A percentile compares a stretch with the other conserved stretches of the same genome.
phyloP scores from a whole-genome alignment of 2,888 invertebrate genomes.

The Altica lythri region DNA sequence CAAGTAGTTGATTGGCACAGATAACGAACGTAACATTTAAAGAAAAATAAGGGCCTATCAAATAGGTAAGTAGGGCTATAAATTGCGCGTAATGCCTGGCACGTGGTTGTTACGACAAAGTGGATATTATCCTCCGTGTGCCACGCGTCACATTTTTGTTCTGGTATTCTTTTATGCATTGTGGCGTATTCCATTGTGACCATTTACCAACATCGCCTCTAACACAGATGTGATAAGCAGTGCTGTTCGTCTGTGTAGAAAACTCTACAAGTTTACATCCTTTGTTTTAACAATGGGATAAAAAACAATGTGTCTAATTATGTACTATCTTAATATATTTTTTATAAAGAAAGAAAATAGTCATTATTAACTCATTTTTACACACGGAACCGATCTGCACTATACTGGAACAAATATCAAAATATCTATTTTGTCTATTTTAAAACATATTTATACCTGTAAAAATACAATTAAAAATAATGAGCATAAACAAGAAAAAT shows the following conservation, averaged over 20 bases:
- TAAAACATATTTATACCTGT: no score
- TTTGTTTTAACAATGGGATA: no score
- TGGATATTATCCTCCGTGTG: slow-evolving; percentile 44
- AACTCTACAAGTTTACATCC: no score
- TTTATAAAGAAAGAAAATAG: no score
- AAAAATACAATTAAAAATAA: no score
- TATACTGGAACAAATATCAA: no score
- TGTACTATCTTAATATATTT: no score
- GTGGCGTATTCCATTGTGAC: slow-evolving; percentile 39
- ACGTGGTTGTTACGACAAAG: slow-evolving; percentile 47
- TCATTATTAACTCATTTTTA: no score
- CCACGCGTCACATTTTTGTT: slow-evolving; percentile 46
- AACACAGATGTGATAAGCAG: slow-evolving; percentile 40
- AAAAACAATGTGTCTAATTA: no score
- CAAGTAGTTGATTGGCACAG: slow-evolving; percentile 28
- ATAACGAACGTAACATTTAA: slow-evolving; percentile 33
- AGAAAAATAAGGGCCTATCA: slow-evolving; percentile 41
- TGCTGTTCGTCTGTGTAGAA: slow-evolving; percentile 12
- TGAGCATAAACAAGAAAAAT: no score
- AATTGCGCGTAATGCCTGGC: slow-evolving; percentile 45
- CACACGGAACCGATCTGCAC: no score
- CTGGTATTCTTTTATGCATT: slow-evolving; percentile 43
- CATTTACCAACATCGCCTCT: slow-evolving; percentile 35
- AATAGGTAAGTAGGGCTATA: slow-evolving; percentile 45
- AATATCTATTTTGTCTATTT: no score